A percentile compares a stretch with the other conserved stretches of the same genome.
These are phyloP conservation scores for Parnassius mnemosyne DNA, from an alignment of 2,888 invertebrate species.

Conservation along the genomic window DNA sequence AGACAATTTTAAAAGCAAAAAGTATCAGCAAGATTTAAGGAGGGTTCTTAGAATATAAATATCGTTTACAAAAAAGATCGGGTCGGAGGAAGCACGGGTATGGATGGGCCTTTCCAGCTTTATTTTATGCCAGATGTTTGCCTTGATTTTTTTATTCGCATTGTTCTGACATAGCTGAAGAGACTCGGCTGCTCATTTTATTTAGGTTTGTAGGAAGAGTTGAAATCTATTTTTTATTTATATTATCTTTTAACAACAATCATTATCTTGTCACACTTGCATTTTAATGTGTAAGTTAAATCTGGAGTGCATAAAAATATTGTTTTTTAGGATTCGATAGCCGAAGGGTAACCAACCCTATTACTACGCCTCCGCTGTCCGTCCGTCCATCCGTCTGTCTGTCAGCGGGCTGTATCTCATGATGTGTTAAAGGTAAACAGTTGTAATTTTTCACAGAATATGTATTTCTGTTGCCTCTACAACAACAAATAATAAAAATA, in stretches of 20 bases:
- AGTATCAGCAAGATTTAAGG: slow-evolving; percentile 15
- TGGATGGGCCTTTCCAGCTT: slow-evolving; percentile 21
- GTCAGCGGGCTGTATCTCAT: too few species aligned
- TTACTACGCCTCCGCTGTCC: too few species aligned
- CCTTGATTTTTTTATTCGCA: slow-evolving; percentile 27
- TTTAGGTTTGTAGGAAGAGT: slow-evolving; percentile 22
- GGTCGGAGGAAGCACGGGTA: slow-evolving; percentile 18
- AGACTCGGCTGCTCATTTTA: slow-evolving; percentile 23
- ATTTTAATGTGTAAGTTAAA: background rate
- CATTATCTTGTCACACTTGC: slow-evolving; percentile 1
- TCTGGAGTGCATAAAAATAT: background rate
- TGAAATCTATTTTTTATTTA: slow-evolving; percentile 16
- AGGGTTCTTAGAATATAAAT: slow-evolving; percentile 23
- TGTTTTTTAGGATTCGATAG: too few species aligned
- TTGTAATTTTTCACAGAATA: too few species aligned
- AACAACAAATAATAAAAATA: too few species aligned
- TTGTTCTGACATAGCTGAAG: slow-evolving; percentile 22
- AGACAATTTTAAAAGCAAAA: slow-evolving; percentile 11
- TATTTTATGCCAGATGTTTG: slow-evolving; percentile 27
- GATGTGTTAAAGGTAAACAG: too few species aligned
- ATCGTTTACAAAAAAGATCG: slow-evolving; percentile 25
- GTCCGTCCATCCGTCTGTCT: too few species aligned
- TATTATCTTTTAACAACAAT: slow-evolving; percentile 18
- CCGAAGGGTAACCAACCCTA: too few species aligned
- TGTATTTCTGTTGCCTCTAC: too few species aligned